Evolutionary conservation across 2,888 invertebrate genomes (phyloP).

Genomic region (Cosmia trapezina): DNA sequence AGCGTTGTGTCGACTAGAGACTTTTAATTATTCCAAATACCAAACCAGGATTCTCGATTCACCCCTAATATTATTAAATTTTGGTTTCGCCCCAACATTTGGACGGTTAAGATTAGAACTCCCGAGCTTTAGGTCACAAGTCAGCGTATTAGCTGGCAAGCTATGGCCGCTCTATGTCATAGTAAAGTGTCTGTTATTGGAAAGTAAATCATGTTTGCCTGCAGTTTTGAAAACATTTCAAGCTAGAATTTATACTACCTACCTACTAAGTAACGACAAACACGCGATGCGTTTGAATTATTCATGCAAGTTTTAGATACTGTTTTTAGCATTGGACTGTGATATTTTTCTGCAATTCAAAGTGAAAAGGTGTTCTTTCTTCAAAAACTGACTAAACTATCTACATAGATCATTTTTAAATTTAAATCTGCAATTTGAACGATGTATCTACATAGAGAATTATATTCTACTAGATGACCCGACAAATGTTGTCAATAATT

Average conservation of each 20-base stretch:
- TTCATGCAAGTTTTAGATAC: constrained; percentile 73
- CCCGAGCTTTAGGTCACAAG: constrained; percentile 26
- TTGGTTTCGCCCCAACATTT: constrained; percentile 5
- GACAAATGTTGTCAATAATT: too few relatives aligned
- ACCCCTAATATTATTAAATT: neutral
- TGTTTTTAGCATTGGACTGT: constrained; percentile 59
- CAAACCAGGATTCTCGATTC: neutral
- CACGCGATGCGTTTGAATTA: constrained; percentile 76
- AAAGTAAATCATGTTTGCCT: constrained; percentile 70
- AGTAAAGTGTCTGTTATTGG: constrained; percentile 65
- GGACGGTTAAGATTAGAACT: constrained; percentile 33
- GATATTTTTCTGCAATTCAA: constrained; percentile 27
- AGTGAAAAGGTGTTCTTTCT: neutral
- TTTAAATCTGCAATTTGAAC: neutral
- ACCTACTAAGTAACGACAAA: constrained; percentile 66
- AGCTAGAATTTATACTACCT: constrained; percentile 66
- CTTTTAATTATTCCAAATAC: constrained; percentile 15
- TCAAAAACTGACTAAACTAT: neutral
- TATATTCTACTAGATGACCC: neutral
- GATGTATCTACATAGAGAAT: neutral
- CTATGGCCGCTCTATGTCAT: constrained; percentile 45
- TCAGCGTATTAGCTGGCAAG: constrained; percentile 39
- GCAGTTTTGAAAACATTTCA: constrained; percentile 73
- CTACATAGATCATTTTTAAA: neutral
- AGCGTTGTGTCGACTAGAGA: constrained; percentile 1